A percentile compares a stretch with the other conserved stretches of the same genome.
These are phyloP conservation scores for Clitarchus hookeri DNA, from an alignment of 2,888 invertebrate genomes.

Conservation along the genomic window DNA sequence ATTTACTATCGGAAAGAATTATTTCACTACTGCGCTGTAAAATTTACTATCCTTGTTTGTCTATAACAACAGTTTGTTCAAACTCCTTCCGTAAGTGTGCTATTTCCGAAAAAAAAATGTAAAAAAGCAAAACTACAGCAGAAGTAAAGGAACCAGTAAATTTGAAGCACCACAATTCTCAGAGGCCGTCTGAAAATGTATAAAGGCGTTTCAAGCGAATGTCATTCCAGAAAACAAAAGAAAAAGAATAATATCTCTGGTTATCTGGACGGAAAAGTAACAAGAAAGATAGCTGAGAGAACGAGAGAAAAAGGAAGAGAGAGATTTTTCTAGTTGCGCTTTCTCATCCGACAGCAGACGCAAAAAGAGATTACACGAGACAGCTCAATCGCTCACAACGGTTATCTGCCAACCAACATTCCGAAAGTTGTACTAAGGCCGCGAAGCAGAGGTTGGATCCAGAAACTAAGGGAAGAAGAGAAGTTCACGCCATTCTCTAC, in stretches of 20 bases:
- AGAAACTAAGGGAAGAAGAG: too few relatives aligned
- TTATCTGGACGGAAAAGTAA: not conserved
- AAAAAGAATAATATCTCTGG: not conserved
- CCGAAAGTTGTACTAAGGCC: too few relatives aligned
- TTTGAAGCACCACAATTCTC: not conserved
- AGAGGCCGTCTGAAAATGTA: not conserved
- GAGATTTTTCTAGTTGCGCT: not conserved
- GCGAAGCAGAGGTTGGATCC: too few relatives aligned
- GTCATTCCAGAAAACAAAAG: not conserved
- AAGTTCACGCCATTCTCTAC: too few relatives aligned
- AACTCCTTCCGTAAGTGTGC: too few relatives aligned
- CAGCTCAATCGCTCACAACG: not conserved
- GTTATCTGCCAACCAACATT: too few relatives aligned
- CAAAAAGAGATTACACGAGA: not conserved
- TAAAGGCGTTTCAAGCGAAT: not conserved
- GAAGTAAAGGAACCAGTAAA: not conserved
- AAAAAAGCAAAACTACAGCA: not conserved
- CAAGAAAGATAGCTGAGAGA: not conserved
- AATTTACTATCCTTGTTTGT: too few relatives aligned
- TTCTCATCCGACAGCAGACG: constrained; percentile 1
- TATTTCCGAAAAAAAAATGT: not conserved
- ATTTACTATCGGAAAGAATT: too few relatives aligned
- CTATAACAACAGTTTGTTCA: too few relatives aligned
- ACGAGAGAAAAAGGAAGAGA: not conserved
- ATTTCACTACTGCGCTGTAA: too few relatives aligned